phyloP scores from a whole-genome alignment of 2,797 vertebrate genomes.

The Mus spretus region DNA sequence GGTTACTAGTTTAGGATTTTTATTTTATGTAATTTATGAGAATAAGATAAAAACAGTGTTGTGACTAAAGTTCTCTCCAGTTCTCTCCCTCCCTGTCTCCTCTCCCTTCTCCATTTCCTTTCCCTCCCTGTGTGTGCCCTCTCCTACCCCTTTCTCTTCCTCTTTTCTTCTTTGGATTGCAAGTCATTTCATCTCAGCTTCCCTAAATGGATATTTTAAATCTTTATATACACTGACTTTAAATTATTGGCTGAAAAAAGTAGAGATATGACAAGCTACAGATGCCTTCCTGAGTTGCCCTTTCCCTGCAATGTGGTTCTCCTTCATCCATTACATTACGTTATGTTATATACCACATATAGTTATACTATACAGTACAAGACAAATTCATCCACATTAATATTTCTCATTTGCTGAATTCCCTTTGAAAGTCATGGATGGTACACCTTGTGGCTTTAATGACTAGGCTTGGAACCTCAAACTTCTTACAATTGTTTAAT shows the following conservation, averaged over 20 bases:
- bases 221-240: background rate
- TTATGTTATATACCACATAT: background rate
- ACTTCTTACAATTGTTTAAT: background rate
- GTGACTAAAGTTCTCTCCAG: background rate
- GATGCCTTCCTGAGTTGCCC: background rate
- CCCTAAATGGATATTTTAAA: background rate
- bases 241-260: background rate
- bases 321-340: background rate
- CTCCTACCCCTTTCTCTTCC: background rate
- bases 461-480: background rate
- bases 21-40: conserved; percentile 54
- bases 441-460: conserved; percentile 34
- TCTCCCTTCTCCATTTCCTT: background rate
- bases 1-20: background rate
- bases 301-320: background rate
- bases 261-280: background rate
- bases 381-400: background rate
- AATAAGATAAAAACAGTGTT: conserved; percentile 34
- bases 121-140: background rate
- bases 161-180: background rate
- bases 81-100: background rate
- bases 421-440: background rate
- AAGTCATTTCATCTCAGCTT: conserved; percentile 46
- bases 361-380: background rate
- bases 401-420: background rate